phyloP scores from a whole-genome alignment of 2,888 invertebrate genomes.

The Scaptomyza cyrtandrae region DNA sequence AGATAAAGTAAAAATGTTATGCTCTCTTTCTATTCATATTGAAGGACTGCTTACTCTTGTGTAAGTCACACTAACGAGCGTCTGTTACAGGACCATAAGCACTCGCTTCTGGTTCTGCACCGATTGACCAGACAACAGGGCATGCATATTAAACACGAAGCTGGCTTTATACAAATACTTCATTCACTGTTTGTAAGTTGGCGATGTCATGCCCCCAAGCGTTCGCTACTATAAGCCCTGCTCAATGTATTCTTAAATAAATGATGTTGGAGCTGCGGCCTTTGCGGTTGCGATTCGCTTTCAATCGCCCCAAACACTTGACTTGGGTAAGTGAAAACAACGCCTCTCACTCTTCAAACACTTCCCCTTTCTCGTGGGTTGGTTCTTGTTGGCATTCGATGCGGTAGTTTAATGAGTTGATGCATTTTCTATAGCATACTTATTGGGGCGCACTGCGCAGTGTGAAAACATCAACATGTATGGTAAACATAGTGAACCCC shows the following conservation, averaged over 20 bases:
- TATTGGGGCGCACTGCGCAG: constrained; percentile 16
- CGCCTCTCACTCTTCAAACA: constrained; percentile 2
- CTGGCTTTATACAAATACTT: constrained; percentile 31
- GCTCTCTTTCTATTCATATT: constrained; percentile 5
- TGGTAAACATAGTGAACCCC: background rate
- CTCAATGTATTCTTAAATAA: constrained; percentile 54
- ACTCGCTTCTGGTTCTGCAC: constrained; percentile 61
- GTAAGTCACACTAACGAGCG: constrained; percentile 60
- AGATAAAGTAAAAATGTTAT: constrained; percentile 10
- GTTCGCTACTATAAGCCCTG: background rate
- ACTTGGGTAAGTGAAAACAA: constrained; percentile 52
- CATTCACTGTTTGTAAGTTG: constrained; percentile 30
- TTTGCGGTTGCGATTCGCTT: constrained; percentile 54
- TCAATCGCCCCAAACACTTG: constrained; percentile 62
- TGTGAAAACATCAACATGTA: background rate
- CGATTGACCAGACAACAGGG: constrained; percentile 76
- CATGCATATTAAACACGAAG: constrained; percentile 70
- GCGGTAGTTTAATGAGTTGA: constrained; percentile 61
- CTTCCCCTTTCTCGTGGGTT: background rate
- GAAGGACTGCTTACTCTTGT: constrained; percentile 4
- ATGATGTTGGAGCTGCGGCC: constrained; percentile 71
- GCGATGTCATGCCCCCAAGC: background rate
- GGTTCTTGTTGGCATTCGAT: constrained; percentile 20
- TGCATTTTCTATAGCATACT: constrained; percentile 53
- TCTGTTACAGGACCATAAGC: constrained; percentile 42